Conservation (phyloP, 2,888 invertebrate species). For the Hypolimnas misippus region DNA sequence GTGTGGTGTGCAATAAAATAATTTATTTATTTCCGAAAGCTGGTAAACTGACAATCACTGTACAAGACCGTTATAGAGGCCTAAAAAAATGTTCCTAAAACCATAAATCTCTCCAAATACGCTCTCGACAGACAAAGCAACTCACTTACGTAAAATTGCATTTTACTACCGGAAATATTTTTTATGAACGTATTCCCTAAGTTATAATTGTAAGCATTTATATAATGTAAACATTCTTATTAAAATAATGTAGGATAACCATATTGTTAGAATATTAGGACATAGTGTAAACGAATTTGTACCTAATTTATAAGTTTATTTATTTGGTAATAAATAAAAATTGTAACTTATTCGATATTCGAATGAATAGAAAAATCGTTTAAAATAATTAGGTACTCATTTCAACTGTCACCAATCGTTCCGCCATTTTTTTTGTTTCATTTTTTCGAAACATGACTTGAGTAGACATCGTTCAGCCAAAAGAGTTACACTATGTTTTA, state of each 20-base stretch:
- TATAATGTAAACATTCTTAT: neutral
- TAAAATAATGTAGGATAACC: neutral
- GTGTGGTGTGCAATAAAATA: too few species aligned
- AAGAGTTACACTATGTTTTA: too few species aligned
- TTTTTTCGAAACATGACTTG: too few species aligned
- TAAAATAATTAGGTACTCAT: too few species aligned
- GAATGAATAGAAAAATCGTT: too few species aligned
- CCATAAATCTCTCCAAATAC: neutral
- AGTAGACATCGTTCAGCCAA: too few species aligned
- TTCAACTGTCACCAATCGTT: too few species aligned
- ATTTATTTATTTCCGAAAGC: neutral
- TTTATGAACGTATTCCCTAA: slow-evolving; percentile 5
- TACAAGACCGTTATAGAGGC: neutral
- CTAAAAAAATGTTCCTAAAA: neutral
- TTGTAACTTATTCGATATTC: too few species aligned
- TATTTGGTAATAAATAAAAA: too few species aligned
- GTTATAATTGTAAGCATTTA: slow-evolving; percentile 3
- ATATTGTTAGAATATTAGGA: neutral
- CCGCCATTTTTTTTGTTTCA: too few species aligned
- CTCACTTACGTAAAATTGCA: neutral
- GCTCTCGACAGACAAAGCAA: neutral
- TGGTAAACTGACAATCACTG: neutral
- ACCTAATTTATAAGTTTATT: too few species aligned
- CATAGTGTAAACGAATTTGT: too few species aligned
- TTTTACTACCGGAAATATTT: neutral